Base-by-base conservation (phyloP, 1,140 invertebrate genomes). In the Forficula auricularia region DNA sequence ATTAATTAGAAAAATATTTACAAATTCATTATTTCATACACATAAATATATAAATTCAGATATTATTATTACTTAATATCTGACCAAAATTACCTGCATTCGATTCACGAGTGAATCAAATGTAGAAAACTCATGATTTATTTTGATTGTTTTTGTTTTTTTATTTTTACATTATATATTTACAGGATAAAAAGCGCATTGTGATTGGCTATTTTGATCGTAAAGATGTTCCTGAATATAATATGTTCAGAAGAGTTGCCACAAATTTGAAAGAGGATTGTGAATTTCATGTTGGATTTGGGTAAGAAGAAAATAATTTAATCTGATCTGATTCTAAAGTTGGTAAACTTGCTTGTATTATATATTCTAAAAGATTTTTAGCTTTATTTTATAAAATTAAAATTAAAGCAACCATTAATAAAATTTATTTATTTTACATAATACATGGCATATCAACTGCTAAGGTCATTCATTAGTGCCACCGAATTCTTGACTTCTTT, bases 241-340 rank as follows among this genome's bases (percentile, higher is more conserved):
- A 79, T 47, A 71, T 75, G 22, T 82, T 88, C 54, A 68, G 83
- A 44, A 75, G 77, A 57, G 82, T 90, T 3, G 87, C 88, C 0
- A 76, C 74, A 1, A 85, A 81, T 62, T 64, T 98, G 0, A 88
- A 95, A 55, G 92, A 98, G 55, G 94, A 98, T 55, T 99, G 95
- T 55, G 69, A 82, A 46, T 98, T 98, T 56, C 82, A 88, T 63
- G 81, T 27, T 27, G 88, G 86, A 1, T 83, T 94, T 67, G 92
- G 90, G 64, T 91, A 82, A 65, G 80, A 73, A 32, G 22, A 2
- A 34, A 46, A 8, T 47, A 39, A 27, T 20, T 31, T 19, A 45
- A 37, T 13, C 13, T 43, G 22, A 27, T 27, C 22, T 27, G 22
- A 27, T 27, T 27, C 22, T 27, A 27, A 27, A 27, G 22, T 27